A percentile compares a stretch with the other conserved stretches of the same genome.
Conservation (phyloP, 1,140 invertebrate species). For the Dysdera silvatica region DNA sequence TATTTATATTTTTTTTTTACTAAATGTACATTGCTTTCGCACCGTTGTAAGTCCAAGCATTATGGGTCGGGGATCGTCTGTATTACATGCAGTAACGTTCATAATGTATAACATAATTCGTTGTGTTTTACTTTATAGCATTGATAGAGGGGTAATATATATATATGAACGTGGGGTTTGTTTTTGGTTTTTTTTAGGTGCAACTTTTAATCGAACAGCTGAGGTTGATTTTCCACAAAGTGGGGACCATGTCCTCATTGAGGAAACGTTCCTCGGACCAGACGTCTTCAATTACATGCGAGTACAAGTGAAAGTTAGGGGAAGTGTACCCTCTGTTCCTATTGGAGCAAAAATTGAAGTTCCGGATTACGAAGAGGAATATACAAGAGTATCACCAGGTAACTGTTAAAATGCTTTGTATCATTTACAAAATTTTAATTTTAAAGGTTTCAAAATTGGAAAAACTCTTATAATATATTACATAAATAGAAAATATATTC, state of each 20-base stretch:
- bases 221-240: constrained; percentile 63
- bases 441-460: too few relatives aligned
- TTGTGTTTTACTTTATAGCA: not conserved
- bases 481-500: too few relatives aligned
- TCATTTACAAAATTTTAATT: not conserved
- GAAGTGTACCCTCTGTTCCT: constrained; percentile 62
- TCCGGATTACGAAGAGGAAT: constrained; percentile 73
- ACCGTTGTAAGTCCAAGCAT: too few relatives aligned
- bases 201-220: constrained; percentile 70
- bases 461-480: too few relatives aligned
- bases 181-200: constrained; percentile 51
- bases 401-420: not conserved
- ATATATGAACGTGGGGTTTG: not conserved
- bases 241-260: constrained; percentile 60
- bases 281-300: constrained; percentile 82
- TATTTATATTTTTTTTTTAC: too few relatives aligned
- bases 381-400: constrained; percentile 58
- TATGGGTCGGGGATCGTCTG: not conserved
- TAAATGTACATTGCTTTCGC: too few relatives aligned
- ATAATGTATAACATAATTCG: not conserved
- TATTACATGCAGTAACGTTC: too few relatives aligned
- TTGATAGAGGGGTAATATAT: not conserved
- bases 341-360: constrained; percentile 58
- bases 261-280: constrained; percentile 72
- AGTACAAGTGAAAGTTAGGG: constrained; percentile 66